A percentile compares a stretch with the other conserved stretches of the same genome.
Conservation (phyloP, 2,113 vertebrate species). For the Tragelaphus scriptus region DNA sequence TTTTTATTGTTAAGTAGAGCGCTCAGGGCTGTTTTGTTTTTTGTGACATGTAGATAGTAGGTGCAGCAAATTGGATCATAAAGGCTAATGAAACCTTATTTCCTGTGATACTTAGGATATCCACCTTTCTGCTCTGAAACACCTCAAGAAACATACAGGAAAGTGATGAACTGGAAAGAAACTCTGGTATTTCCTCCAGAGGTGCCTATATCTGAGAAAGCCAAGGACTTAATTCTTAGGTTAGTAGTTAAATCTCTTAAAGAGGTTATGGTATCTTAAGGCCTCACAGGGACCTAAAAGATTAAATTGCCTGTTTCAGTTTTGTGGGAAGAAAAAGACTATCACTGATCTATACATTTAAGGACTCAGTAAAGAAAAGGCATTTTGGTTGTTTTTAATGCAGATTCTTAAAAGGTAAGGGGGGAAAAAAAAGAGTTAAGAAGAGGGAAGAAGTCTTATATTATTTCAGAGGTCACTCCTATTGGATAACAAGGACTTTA, state of each 20-base stretch:
- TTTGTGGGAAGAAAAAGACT: not conserved
- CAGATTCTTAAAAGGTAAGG: not conserved
- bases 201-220: slow-evolving; percentile 96
- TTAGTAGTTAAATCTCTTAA: slow-evolving; percentile 67
- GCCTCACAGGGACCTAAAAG: not conserved
- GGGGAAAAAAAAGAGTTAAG: not conserved
- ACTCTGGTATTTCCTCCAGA: slow-evolving; percentile 96
- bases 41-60: not conserved
- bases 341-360: not conserved
- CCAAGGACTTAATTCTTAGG: slow-evolving; percentile 96
- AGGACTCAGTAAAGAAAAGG: not conserved
- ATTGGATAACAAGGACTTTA: not conserved
- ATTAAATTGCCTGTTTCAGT: not conserved
- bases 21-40: not conserved
- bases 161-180: slow-evolving; percentile 99
- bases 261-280: not conserved
- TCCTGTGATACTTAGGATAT: slow-evolving; percentile 84
- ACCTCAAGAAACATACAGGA: slow-evolving; percentile 97
- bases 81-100: not conserved
- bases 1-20: not conserved
- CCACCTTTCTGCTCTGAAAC: slow-evolving; percentile 99
- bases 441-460: not conserved
- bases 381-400: not conserved
- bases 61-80: not conserved
- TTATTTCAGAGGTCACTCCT: not conserved